Conservation (phyloP, 2,888 invertebrate genomes). For the Nomada hirtipes region DNA sequence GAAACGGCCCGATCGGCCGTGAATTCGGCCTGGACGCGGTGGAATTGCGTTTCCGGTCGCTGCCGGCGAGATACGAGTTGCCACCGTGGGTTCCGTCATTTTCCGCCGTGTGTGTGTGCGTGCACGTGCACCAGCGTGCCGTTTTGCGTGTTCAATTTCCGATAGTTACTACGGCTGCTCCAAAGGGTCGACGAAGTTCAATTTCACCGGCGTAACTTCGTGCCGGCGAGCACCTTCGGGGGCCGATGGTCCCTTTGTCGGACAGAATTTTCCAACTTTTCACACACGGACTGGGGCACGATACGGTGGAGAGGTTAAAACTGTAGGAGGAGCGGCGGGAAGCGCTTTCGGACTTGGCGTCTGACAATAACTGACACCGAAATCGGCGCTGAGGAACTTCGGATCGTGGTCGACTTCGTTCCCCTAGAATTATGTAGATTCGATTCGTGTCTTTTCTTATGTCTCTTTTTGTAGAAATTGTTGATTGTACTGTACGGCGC, state of each 20-base stretch:
- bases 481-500: too few species aligned
- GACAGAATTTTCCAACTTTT: slow-evolving; percentile 72
- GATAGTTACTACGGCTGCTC: slow-evolving; percentile 74
- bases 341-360: too few species aligned
- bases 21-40: slow-evolving; percentile 46
- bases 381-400: slow-evolving; percentile 24
- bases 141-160: slow-evolving; percentile 76
- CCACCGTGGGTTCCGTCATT: slow-evolving; percentile 49
- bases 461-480: too few species aligned
- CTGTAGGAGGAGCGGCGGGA: background rate
- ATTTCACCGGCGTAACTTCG: slow-evolving; percentile 75
- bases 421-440: too few species aligned
- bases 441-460: too few species aligned
- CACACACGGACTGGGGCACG: slow-evolving; percentile 31
- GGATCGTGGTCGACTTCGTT: background rate
- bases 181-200: slow-evolving; percentile 77
- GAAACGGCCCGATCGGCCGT: slow-evolving; percentile 50
- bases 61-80: slow-evolving; percentile 50
- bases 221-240: slow-evolving; percentile 55
- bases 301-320: slow-evolving; percentile 51
- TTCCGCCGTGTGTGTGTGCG: slow-evolving; percentile 40
- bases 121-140: slow-evolving; percentile 26
- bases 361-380: slow-evolving; percentile 18
- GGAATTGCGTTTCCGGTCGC: slow-evolving; percentile 64
- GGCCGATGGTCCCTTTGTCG: slow-evolving; percentile 69